Evolutionary conservation across 2,797 vertebrate species (phyloP).

Genomic region (Chanos chanos): DNA sequence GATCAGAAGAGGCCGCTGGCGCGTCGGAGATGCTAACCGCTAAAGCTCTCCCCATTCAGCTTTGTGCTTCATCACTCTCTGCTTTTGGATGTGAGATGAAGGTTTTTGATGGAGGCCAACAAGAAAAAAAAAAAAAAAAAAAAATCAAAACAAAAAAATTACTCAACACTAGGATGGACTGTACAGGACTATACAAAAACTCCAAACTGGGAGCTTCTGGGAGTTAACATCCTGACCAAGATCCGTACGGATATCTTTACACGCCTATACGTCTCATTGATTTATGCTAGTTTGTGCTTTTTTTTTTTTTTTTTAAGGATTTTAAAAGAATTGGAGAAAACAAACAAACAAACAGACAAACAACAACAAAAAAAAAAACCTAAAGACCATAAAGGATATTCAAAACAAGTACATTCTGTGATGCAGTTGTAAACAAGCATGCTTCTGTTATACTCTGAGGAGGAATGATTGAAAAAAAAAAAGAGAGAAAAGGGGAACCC

Average conservation of each 20-base stretch:
- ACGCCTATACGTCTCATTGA: slow-evolving; percentile 20
- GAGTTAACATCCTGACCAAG: too few species aligned
- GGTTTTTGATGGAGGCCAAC: too few species aligned
- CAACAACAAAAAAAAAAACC: slow-evolving; percentile 16
- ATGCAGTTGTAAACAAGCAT: slow-evolving; percentile 56
- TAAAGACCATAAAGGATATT: slow-evolving; percentile 28
- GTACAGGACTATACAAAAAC: too few species aligned
- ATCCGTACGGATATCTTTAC: slow-evolving; percentile 32
- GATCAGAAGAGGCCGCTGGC: too few species aligned
- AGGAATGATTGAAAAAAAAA: slow-evolving; percentile 42
- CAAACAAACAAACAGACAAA: slow-evolving; percentile 36
- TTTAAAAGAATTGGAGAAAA: slow-evolving; percentile 26
- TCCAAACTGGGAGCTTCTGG: too few species aligned
- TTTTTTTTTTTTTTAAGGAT: too few species aligned
- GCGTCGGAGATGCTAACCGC: too few species aligned
- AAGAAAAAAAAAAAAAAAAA: too few species aligned
- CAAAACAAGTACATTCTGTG: slow-evolving; percentile 44
- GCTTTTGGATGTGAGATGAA: too few species aligned
- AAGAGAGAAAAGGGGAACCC: slow-evolving; percentile 55
- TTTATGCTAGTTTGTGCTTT: slow-evolving; percentile 48
- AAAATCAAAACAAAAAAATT: too few species aligned
- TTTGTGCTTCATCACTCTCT: too few species aligned
- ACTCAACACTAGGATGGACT: background rate
- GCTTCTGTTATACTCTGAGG: slow-evolving; percentile 58
- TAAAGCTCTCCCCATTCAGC: too few species aligned